Conservation (phyloP, 2,113 vertebrate genomes). For the Apaloderma vittatum region DNA sequence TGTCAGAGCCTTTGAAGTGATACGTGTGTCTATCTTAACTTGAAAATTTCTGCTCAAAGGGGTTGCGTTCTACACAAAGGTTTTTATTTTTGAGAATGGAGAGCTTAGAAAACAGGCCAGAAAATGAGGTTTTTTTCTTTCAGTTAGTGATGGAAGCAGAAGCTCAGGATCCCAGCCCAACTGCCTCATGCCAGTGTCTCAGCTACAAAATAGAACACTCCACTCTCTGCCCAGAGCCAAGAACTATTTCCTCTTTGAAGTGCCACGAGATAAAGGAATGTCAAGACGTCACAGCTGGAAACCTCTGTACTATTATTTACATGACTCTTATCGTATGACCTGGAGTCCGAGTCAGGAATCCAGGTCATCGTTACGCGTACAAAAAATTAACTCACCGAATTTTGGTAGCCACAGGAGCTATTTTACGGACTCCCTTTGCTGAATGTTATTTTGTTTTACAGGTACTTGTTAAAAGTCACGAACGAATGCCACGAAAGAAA, state of each 20-base stretch:
- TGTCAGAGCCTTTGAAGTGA: background rate
- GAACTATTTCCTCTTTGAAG: background rate
- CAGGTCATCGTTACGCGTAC: background rate
- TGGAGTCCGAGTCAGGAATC: background rate
- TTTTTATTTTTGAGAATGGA: background rate
- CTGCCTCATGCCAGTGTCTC: background rate
- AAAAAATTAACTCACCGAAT: background rate
- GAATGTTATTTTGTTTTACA: background rate
- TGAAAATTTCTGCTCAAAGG: background rate
- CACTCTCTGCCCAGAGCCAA: background rate
- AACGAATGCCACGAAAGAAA: background rate
- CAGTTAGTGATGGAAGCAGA: background rate
- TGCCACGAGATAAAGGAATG: background rate
- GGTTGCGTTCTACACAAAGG: rapidly evolving
- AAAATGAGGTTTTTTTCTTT: background rate
- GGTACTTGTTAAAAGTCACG: background rate
- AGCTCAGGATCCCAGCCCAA: background rate
- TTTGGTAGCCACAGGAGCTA: background rate
- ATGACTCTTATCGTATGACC: rapidly evolving
- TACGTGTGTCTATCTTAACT: no score
- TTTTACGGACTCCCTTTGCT: background rate
- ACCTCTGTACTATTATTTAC: background rate
- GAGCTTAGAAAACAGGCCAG: background rate
- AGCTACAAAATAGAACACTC: background rate
- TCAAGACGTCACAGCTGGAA: background rate